Base-by-base conservation (phyloP, 2,797 vertebrate genomes). In the Xenentodon cancila region DNA sequence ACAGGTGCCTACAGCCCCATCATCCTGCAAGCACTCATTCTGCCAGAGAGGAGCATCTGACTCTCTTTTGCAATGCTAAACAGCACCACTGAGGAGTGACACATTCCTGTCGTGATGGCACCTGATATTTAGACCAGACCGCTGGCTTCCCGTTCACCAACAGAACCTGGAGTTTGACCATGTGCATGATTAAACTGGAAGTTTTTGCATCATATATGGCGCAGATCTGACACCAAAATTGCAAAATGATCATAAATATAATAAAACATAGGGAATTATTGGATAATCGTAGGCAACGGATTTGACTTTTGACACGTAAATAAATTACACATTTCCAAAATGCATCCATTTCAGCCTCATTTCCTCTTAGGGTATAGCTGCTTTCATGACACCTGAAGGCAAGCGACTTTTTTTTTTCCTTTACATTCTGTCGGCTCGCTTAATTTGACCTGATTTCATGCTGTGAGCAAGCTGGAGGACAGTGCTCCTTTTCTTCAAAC, bases 1-100 rank as follows among this genome's bases (percentile, higher is more conserved):
- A 91, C 90, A 92, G 91, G 89, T 92, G 90, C 79, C 72, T 59
- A 43, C 6, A 32, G 20, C 54, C 85, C 60, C 71, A 72, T 70
- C 72, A 72, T 42, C 54, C 54, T 42, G 22, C 63, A 34, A n/a
- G 51, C 30, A 9, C 47, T 50, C 56, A 32, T n/a, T 25, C 53
- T 32, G 13, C 49, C 27, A 16, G 25, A 5, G 57, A 61, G 32
- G 48, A 51, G 42, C 72, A 51, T 49, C 71, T 45, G 20, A 73
- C 59, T 34, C n/a, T 19, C 11, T 61, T 68, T 86, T 77, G 70
- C 73, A 55, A 75, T 81, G 75, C 65, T 81, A 80, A 89, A 81
- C 58, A 71, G 61, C 51, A 40, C 32, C 70, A 37, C 44, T 77
- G 59, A 75, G 57, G 50, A 64, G 84, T 19, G 71, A 32, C 17